Base-by-base conservation (phyloP, 2,113 vertebrate species). In the Nanorana parkeri region DNA sequence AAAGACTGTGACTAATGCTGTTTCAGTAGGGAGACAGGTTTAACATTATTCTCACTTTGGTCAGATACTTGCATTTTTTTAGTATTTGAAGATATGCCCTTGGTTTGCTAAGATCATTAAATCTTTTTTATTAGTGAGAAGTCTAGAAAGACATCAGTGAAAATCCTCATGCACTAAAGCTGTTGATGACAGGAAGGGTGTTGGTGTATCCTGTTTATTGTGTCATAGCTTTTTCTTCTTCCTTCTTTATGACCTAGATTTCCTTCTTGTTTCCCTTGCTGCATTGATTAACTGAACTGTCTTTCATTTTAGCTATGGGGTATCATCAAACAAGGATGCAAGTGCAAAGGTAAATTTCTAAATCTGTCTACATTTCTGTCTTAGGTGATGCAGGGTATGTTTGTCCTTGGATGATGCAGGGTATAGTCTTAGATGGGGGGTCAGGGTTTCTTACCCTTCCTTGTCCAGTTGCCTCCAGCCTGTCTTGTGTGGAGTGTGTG, bases 291-390 rank as follows among this genome's bases (percentile, higher is more conserved):
- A 81, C 90, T 4, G 85, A 86, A 87, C 81, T 91, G 83, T 91
- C 85, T 92, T 90, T 88, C 85, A 85, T 94, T 93, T 80, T 94
- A 99, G 98, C 96, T 99, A 73, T 99, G 98, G 98, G 97, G 98
- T 77, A 97, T 99, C 91, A 98, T 99, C 93, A 99, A 99, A 88
- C 98, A 99, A 92, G 97, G 97, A 86, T 97, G 95, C 93, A 99
- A 97, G 91, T 99, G 98, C 89, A 99, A 97, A 99, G 98, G 98
- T 99, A 95, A 77, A 58, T 80, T 82, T 84, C 85, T 81, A 66
- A n/a, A n/a, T 26, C 65, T 58, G 17, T 83, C 0, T 16, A 51
- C 4, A 5, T 80, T 77, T 61, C 24, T 60, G 5, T 10, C n/a
- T n/a, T n/a, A n/a, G n/a, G n/a, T n/a, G n/a, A n/a, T n/a, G n/a